Evolutionary conservation across 2,888 invertebrate genomes (phyloP).

Genomic region (Drosophila atroscutellata): DNA sequence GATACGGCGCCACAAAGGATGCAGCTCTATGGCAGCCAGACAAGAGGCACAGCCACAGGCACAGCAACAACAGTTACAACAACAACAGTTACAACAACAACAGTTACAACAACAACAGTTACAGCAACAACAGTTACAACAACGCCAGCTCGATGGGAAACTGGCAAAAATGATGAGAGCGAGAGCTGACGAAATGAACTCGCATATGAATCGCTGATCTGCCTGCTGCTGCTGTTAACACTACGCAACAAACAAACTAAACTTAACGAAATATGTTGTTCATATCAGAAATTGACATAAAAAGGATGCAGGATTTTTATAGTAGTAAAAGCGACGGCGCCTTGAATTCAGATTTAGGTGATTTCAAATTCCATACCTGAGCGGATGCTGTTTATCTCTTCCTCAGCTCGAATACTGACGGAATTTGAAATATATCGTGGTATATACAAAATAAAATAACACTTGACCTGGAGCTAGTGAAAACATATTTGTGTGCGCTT

Average conservation of each 20-base stretch:
- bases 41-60: slow-evolving; percentile 17
- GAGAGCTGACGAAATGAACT: slow-evolving; percentile 70
- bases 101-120: background rate
- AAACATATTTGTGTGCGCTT: too few species aligned
- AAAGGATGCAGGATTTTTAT: background rate
- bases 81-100: slow-evolving; percentile 12
- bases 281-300: background rate
- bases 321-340: too few species aligned
- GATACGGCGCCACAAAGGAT: slow-evolving; percentile 63
- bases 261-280: background rate
- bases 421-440: too few species aligned
- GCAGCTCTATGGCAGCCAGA: slow-evolving; percentile 39
- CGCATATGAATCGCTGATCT: slow-evolving; percentile 56
- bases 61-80: slow-evolving; percentile 5
- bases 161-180: slow-evolving; percentile 31
- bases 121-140: slow-evolving; percentile 1
- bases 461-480: too few species aligned
- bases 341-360: too few species aligned
- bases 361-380: too few species aligned
- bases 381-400: too few species aligned
- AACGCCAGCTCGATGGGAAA: slow-evolving; percentile 12
- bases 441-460: too few species aligned
- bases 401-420: too few species aligned
- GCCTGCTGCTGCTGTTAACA: slow-evolving; percentile 27
- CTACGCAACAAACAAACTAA: slow-evolving; percentile 17